A percentile compares a stretch with the other conserved stretches of the same genome.
Conservation (phyloP, 1,140 invertebrate species). For the Apis florea region DNA sequence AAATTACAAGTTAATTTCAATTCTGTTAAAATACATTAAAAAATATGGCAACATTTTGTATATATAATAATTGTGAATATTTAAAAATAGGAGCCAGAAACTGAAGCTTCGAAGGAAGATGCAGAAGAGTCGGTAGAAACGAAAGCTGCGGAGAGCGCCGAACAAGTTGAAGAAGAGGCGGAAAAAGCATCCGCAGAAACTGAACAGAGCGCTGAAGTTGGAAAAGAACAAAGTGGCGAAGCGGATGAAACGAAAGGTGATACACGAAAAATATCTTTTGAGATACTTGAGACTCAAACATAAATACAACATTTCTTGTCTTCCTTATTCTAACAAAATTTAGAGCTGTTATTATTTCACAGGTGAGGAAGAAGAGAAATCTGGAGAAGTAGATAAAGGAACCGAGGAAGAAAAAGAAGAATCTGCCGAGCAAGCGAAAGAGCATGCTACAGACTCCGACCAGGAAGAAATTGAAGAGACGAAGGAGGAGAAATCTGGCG, state of each 20-base stretch:
- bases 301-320: too few relatives aligned
- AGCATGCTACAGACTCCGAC: slow-evolving; percentile 18
- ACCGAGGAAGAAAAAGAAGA: slow-evolving; percentile 32
- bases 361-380: slow-evolving; percentile 29
- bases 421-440: slow-evolving; percentile 37
- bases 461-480: slow-evolving; percentile 23
- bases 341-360: background rate
- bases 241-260: slow-evolving; percentile 42
- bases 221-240: slow-evolving; percentile 21
- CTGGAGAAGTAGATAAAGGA: slow-evolving; percentile 40
- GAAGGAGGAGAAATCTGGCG: slow-evolving; percentile 3
- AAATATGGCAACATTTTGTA: too few relatives aligned
- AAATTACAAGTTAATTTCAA: too few relatives aligned
- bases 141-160: background rate
- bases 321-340: background rate
- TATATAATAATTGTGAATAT: background rate
- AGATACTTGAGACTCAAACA: too few relatives aligned
- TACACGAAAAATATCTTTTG: background rate
- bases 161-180: slow-evolving; percentile 46
- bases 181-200: slow-evolving; percentile 28
- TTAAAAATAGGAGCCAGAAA: slow-evolving; percentile 23
- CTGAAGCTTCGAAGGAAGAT: slow-evolving; percentile 51
- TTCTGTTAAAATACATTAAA: too few relatives aligned
- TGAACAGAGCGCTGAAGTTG: slow-evolving; percentile 23
- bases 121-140: slow-evolving; percentile 30